phyloP scores from a whole-genome alignment of 2,888 invertebrate species.

The Stenodema calcarata region DNA sequence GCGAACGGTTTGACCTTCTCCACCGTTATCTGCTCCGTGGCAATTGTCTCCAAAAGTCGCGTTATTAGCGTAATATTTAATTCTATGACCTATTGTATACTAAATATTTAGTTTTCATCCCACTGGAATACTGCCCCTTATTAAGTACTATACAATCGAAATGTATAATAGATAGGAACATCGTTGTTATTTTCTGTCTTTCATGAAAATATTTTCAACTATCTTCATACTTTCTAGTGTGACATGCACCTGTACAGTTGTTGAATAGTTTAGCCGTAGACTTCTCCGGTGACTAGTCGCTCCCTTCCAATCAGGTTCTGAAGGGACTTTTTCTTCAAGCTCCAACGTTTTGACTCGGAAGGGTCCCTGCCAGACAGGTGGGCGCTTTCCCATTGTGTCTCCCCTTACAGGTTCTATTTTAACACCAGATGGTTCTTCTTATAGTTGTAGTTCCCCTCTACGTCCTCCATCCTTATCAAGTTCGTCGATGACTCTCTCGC shows the following conservation, averaged over 20 bases:
- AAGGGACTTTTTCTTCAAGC: not conserved
- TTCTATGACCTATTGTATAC: not conserved
- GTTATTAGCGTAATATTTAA: not conserved
- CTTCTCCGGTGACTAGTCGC: not conserved
- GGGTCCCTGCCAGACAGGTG: slow-evolving; percentile 24
- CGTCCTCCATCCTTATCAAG: not conserved
- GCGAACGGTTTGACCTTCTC: not conserved
- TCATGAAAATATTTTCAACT: no score
- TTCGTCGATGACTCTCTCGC: not conserved
- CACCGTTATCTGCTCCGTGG: not conserved
- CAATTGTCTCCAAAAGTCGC: not conserved
- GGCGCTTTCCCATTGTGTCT: slow-evolving; percentile 21
- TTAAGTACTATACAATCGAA: no score
- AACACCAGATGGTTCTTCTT: slow-evolving; percentile 35
- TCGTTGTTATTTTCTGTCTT: no score
- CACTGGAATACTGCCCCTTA: no score
- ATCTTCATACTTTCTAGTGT: no score
- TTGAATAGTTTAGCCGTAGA: not conserved
- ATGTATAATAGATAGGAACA: no score
- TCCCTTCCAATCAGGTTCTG: not conserved
- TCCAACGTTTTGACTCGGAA: slow-evolving; percentile 16
- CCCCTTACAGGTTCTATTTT: slow-evolving; percentile 12
- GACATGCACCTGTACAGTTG: not conserved
- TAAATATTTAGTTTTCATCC: no score
- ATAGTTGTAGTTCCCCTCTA: not conserved